Conservation (phyloP, 2,888 invertebrate genomes). For the Ormyrus labotus region DNA sequence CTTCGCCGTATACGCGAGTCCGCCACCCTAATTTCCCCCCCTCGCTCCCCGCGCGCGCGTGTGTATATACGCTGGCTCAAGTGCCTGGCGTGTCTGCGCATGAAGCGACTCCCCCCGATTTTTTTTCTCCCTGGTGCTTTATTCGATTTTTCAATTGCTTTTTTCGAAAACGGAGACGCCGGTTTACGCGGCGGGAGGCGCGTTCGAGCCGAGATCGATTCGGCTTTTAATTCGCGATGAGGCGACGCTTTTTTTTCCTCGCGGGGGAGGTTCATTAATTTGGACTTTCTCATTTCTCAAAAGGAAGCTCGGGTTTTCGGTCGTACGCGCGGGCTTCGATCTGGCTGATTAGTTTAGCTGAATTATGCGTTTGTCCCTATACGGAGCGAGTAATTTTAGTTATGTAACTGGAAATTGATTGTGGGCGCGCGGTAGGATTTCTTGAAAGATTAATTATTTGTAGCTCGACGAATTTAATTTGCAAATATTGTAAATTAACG, state of each 20-base stretch:
- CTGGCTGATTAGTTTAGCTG: conserved; percentile 27
- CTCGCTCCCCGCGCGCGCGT: conserved; percentile 13
- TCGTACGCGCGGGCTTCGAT: background rate
- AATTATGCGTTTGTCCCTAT: background rate
- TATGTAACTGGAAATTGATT: too few species aligned
- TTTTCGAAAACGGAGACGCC: background rate
- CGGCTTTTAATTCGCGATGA: conserved; percentile 35
- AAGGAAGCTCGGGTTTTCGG: too few species aligned
- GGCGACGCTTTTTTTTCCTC: conserved; percentile 13
- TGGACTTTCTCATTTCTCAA: conserved; percentile 33
- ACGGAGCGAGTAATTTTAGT: too few species aligned
- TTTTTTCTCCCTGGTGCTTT: conserved; percentile 28
- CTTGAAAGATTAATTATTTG: too few species aligned
- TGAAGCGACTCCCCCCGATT: conserved; percentile 34
- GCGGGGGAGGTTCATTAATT: conserved; percentile 4
- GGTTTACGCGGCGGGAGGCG: background rate
- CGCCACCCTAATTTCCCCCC: conserved; percentile 60
- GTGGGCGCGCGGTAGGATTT: too few species aligned
- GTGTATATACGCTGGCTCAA: background rate
- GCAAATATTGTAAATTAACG: too few species aligned
- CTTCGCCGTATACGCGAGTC: background rate
- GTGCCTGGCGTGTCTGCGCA: conserved; percentile 16
- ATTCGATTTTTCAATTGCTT: conserved; percentile 36
- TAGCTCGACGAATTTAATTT: too few species aligned
- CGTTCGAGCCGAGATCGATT: conserved; percentile 35